Percentiles rank a stretch among this genome's conserved stretches.
These are phyloP conservation scores for Conger conger DNA, from an alignment of 2,113 vertebrate species.

Conservation along the genomic window DNA sequence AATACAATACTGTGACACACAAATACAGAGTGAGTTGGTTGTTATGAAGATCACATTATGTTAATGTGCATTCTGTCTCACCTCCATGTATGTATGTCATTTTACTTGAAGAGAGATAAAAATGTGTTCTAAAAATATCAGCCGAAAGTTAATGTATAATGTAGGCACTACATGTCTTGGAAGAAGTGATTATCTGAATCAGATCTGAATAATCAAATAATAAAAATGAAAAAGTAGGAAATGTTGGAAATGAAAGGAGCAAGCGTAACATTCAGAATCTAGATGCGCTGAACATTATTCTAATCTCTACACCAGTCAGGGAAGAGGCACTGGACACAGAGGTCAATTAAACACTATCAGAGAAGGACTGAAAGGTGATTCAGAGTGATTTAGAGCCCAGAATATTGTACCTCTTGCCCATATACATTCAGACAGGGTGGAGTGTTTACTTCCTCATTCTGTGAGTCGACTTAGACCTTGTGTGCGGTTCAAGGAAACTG, in stretches of 20 bases:
- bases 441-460: not conserved
- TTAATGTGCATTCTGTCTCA: not conserved
- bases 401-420: not conserved
- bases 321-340: not conserved
- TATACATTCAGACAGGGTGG: not conserved
- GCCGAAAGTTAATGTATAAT: no score
- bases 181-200: not conserved
- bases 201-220: no score
- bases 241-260: not conserved
- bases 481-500: not conserved
- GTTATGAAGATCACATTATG: not conserved
- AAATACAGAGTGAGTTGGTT: no score
- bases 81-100: not conserved
- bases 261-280: not conserved
- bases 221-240: not conserved
- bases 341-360: not conserved
- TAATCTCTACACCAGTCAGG: not conserved
- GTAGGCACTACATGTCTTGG: not conserved
- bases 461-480: not conserved
- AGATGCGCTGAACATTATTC: not conserved
- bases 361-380: not conserved
- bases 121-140: no score
- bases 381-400: not conserved
- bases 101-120: not conserved
- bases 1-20: no score